These are phyloP conservation scores for Iphiclides podalirius DNA, from an alignment of 2,888 invertebrate genomes.

Conservation along the genomic window DNA sequence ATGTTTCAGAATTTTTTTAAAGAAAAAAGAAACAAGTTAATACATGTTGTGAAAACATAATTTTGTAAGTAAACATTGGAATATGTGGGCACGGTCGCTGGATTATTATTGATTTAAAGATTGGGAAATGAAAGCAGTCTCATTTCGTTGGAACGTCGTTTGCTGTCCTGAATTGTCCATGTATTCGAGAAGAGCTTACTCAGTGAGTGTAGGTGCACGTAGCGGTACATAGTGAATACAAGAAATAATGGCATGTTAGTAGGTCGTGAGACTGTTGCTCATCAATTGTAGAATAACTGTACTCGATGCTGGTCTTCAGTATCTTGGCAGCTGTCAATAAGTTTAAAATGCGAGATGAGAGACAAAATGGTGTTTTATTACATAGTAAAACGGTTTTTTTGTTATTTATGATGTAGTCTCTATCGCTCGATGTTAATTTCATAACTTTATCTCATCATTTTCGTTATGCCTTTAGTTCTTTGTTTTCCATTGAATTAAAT, in stretches of 20 bases:
- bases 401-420: no score
- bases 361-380: no score
- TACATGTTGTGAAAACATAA: no score
- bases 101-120: no score
- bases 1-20: no score
- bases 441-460: no score
- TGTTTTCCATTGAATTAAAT: no score
- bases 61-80: background rate
- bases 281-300: constrained; percentile 40
- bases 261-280: constrained; percentile 56
- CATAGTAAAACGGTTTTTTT: no score
- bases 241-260: constrained; percentile 56
- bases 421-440: no score
- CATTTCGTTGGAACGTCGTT: constrained; percentile 21
- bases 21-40: no score
- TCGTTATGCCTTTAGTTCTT: no score
- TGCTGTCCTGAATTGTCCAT: constrained; percentile 14
- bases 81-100: background rate
- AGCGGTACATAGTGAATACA: constrained; percentile 21
- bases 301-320: constrained; percentile 8
- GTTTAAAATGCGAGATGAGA: no score
- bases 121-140: background rate
- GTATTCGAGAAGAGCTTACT: constrained; percentile 7
- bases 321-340: background rate
- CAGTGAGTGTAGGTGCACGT: constrained; percentile 15